These are phyloP conservation scores for Rafetus swinhoei DNA, from an alignment of 2,113 vertebrate genomes.

Conservation along the genomic window DNA sequence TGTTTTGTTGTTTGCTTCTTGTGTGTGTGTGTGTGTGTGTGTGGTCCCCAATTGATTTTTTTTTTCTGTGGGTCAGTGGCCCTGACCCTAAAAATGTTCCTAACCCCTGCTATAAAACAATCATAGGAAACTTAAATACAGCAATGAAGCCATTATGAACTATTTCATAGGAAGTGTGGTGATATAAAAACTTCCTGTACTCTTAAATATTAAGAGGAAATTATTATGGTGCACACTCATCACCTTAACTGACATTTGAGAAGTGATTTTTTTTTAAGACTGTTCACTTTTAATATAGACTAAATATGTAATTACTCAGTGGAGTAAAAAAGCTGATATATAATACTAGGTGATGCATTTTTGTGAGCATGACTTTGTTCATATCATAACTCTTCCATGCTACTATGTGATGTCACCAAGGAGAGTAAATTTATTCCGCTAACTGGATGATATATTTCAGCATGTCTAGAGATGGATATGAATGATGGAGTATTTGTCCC, in stretches of 20 bases:
- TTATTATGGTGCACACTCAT: background rate
- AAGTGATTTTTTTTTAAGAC: background rate
- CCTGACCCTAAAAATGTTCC: no score
- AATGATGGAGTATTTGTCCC: background rate
- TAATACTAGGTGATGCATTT: background rate
- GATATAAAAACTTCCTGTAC: background rate
- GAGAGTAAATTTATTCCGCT: background rate
- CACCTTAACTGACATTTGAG: background rate
- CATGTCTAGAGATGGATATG: background rate
- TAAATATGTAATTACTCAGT: background rate
- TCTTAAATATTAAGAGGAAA: background rate
- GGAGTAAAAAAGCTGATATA: background rate
- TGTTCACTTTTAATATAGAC: background rate
- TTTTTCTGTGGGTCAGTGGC: no score
- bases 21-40: no score
- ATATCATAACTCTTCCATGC: background rate
- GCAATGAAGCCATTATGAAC: rapidly evolving
- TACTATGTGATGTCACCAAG: background rate
- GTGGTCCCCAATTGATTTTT: no score
- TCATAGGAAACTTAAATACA: background rate
- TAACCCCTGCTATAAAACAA: background rate
- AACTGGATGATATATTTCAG: background rate
- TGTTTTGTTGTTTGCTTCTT: no score
- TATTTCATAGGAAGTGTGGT: background rate
- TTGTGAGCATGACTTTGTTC: background rate